phyloP scores from a whole-genome alignment of 2,888 invertebrate genomes.

The Spodoptera picta region DNA sequence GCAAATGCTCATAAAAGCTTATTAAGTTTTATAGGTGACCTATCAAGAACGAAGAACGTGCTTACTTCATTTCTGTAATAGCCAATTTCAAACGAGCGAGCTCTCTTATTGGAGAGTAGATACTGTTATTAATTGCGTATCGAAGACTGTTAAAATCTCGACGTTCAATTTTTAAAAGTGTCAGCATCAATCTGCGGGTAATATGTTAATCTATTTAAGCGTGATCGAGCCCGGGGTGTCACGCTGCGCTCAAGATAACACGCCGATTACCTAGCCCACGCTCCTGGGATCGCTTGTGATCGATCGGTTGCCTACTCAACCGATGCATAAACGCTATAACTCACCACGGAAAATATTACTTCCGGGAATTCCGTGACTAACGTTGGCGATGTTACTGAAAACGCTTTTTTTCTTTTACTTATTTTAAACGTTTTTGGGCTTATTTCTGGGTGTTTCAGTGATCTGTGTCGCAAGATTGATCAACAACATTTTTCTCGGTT shows the following conservation, averaged over 20 bases:
- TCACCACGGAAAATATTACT: constrained; percentile 28
- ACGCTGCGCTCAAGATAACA: constrained; percentile 69
- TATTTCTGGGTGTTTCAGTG: too few species aligned
- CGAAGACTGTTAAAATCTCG: constrained; percentile 60
- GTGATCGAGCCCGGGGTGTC: constrained; percentile 68
- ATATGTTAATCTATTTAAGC: constrained; percentile 79
- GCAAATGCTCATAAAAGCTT: constrained; percentile 27
- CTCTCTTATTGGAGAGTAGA: constrained; percentile 66
- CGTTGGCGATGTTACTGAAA: constrained; percentile 9
- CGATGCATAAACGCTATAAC: constrained; percentile 32
- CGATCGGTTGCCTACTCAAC: constrained; percentile 63
- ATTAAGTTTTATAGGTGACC: constrained; percentile 30
- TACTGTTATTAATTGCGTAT: constrained; percentile 65
- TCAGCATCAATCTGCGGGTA: constrained; percentile 68
- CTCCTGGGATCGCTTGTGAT: constrained; percentile 60
- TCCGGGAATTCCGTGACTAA: constrained; percentile 13
- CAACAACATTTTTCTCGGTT: too few species aligned
- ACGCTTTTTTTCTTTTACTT: constrained; percentile 5
- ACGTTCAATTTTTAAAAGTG: constrained; percentile 59
- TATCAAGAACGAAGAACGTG: constrained; percentile 45
- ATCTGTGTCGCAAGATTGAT: too few species aligned
- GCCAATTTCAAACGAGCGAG: constrained; percentile 71
- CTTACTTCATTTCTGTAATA: constrained; percentile 66
- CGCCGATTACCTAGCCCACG: constrained; percentile 62
- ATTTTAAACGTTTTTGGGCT: neutral